A percentile compares a stretch with the other conserved stretches of the same genome.
These are phyloP conservation scores for Apteryx owenii DNA, from an alignment of 2,113 vertebrate genomes.

Conservation along the genomic window DNA sequence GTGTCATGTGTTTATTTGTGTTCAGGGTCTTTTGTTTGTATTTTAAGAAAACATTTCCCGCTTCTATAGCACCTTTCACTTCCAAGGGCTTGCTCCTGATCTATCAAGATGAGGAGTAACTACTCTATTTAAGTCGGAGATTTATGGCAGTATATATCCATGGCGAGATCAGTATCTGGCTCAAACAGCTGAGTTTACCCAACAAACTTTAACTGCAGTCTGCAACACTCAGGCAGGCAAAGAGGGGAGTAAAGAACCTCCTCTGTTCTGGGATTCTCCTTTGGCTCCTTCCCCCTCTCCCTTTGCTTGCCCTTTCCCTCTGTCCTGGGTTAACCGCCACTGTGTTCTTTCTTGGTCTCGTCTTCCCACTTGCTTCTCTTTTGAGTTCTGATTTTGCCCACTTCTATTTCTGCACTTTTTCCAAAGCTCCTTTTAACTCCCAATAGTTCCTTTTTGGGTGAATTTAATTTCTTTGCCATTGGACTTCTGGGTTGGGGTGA, in stretches of 20 bases:
- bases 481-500: neutral
- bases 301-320: neutral
- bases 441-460: neutral
- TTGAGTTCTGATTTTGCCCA: neutral
- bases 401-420: neutral
- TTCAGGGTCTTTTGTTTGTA: neutral
- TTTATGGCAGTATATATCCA: neutral
- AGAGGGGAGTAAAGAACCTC: neutral
- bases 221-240: neutral
- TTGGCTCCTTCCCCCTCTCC: neutral
- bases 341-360: neutral
- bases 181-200: neutral
- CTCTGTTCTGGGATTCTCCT: neutral
- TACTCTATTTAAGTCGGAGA: neutral
- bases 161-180: neutral
- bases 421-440: neutral
- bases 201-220: neutral
- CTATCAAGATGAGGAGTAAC: neutral
- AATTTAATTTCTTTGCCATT: neutral
- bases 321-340: neutral
- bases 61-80: neutral
- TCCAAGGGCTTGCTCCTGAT: neutral
- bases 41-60: constrained; percentile 12
- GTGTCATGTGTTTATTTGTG: neutral
- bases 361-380: neutral